Percentiles rank a stretch among this genome's conserved stretches.
Conservation (phyloP, 2,113 vertebrate species). For the Irena cyanogastra region DNA sequence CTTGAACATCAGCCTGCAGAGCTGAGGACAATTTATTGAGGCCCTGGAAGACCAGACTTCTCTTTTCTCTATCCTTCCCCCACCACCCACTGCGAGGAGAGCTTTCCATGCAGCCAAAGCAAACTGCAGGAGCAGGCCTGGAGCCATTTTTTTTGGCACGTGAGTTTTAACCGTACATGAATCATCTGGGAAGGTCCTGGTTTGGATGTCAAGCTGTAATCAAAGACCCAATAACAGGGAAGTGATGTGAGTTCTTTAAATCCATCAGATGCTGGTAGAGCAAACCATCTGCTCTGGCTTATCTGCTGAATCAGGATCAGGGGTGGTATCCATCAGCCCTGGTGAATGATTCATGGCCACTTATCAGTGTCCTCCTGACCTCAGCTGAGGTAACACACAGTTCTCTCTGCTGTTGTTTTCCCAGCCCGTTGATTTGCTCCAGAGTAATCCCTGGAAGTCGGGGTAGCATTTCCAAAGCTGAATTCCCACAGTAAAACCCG, state of each 20-base stretch:
- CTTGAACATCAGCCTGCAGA: neutral
- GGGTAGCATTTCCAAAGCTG: neutral
- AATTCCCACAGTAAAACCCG: neutral
- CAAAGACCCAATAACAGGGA: neutral
- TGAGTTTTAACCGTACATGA: neutral
- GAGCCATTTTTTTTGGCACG: neutral
- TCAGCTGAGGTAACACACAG: neutral
- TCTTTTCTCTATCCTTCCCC: neutral
- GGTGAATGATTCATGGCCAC: conserved; percentile 18
- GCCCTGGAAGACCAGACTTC: neutral
- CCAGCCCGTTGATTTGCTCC: neutral
- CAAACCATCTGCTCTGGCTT: conserved; percentile 38
- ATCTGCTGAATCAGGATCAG: conserved; percentile 7
- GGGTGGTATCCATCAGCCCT: conserved; percentile 23
- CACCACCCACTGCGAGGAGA: neutral
- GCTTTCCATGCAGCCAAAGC: neutral
- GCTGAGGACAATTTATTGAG: neutral
- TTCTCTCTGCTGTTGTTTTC: neutral
- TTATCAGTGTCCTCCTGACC: neutral
- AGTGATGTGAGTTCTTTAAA: neutral
- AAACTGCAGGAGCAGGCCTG: neutral
- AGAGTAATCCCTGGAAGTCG: neutral
- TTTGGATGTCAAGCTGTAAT: neutral
- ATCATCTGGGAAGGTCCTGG: neutral
- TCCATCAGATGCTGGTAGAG: neutral